Percentiles rank a stretch among this genome's conserved stretches.
phyloP scores from a whole-genome alignment of 1,140 invertebrate species.

The Telenomus remus region DNA sequence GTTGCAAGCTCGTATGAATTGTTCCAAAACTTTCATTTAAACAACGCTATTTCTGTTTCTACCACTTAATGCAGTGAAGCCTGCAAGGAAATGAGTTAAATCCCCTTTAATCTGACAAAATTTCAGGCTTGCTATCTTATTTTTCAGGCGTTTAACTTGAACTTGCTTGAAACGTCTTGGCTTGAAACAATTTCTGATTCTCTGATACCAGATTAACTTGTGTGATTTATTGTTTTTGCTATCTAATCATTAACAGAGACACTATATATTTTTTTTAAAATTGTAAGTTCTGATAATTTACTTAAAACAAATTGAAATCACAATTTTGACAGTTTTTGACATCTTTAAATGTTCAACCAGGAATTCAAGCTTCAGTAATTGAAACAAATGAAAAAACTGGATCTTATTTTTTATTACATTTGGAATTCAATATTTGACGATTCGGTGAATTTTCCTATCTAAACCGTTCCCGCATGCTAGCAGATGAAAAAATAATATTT shows the following conservation, averaged over 20 bases:
- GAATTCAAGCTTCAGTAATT: too few relatives aligned
- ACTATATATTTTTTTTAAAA: conserved; percentile 12
- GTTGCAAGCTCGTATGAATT: conserved; percentile 54
- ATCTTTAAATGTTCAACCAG: too few relatives aligned
- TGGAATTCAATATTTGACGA: too few relatives aligned
- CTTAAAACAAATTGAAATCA: too few relatives aligned
- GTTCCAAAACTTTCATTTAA: conserved; percentile 48
- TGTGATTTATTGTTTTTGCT: conserved; percentile 21
- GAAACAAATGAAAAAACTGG: too few relatives aligned
- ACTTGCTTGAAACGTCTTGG: conserved; percentile 47
- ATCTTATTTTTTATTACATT: too few relatives aligned
- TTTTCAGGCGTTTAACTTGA: conserved; percentile 49
- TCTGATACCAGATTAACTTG: conserved; percentile 45
- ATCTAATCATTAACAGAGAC: conserved; percentile 35
- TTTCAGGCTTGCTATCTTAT: conserved; percentile 48
- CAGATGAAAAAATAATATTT: too few relatives aligned
- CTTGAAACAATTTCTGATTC: conserved; percentile 45
- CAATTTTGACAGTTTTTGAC: too few relatives aligned
- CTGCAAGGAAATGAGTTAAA: conserved; percentile 55
- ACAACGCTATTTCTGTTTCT: conserved; percentile 51
- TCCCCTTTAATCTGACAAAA: conserved; percentile 52
- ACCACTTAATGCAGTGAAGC: conserved; percentile 36
- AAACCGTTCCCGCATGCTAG: too few relatives aligned
- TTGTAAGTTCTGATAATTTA: too few relatives aligned
- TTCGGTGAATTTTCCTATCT: too few relatives aligned